Percentiles rank a stretch among this genome's conserved stretches.
Conservation (phyloP, 2,797 vertebrate species). For the Heterohyrax brucei region DNA sequence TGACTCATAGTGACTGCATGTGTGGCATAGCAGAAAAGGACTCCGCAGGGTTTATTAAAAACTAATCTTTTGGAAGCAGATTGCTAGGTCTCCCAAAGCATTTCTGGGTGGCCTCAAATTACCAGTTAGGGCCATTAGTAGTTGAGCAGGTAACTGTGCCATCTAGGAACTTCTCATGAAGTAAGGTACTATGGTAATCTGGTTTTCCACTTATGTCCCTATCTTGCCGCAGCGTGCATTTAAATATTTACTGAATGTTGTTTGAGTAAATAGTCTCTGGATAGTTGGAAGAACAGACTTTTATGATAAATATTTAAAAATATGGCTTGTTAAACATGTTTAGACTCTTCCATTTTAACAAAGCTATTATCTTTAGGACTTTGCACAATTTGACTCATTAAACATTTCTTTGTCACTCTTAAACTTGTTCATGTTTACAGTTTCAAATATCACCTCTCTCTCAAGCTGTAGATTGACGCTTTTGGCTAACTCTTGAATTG, state of each 20-base stretch:
- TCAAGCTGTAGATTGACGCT: neutral
- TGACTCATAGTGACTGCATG: no score
- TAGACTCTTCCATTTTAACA: slow-evolving; percentile 43
- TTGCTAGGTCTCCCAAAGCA: no score
- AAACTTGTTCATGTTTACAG: slow-evolving; percentile 5
- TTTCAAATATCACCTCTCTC: slow-evolving; percentile 18
- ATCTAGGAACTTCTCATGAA: no score
- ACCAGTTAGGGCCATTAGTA: no score
- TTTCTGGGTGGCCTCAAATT: no score
- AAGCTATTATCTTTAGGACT: neutral
- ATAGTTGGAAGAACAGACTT: neutral
- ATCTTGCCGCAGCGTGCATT: neutral
- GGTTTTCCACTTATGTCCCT: neutral
- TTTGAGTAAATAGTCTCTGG: slow-evolving; percentile 60
- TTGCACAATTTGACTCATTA: slow-evolving; percentile 16
- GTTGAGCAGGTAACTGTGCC: no score
- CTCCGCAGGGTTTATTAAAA: no score
- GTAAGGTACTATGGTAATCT: no score
- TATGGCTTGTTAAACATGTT: neutral
- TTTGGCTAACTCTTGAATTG: slow-evolving; percentile 9
- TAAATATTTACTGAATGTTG: slow-evolving; percentile 19
- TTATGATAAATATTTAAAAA: slow-evolving; percentile 18
- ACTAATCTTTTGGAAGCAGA: no score
- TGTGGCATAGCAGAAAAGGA: no score
- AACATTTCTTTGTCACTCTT: neutral